Evolutionary conservation across 2,113 vertebrate genomes (phyloP), one percentile per base, ranked within the genome.

Genomic region (Nibea coibor): DNA sequence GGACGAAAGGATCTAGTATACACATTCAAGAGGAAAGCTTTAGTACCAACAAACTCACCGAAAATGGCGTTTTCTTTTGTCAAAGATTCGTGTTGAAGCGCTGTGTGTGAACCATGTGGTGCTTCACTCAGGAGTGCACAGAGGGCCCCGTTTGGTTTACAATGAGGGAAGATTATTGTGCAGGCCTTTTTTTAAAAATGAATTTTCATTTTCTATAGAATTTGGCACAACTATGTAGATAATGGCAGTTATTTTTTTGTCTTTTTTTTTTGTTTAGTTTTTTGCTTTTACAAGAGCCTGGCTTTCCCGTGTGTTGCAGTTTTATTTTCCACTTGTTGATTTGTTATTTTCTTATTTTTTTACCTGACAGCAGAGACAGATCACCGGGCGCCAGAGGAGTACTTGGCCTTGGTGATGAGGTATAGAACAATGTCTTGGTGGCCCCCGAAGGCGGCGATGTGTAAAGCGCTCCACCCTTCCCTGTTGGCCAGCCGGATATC

Each of bases 401-500:
- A 99, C 96, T 98, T 99, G 93, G 97, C 97, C 97, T 97, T 99
- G 93, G 97, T 98, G 96, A 99, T 97, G 95, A 99, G 97, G 96
- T 99, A 99, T 93, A 99, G 95, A 83, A 98, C 98, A 95, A 99
- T 99, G 97, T 99, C 98, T 92, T 99, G 98, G 94, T 98, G 98
- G 91, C 98, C 98, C 72, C 97, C 98, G 91, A 99, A 99, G 70
- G 98, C 98, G 68, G 98, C 98, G 92, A 99, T 99, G 95, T 99
- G 98, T 93, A 99, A 95, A 31, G 98, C 98, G 93, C 97, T 99
- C 98, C 98, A 99, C 80, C 98, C 98, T 90, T 99, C 98, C 81
- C 98, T 94, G 95, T 98, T 99, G 80, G 98, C 98, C 92, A 99
- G 94, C 77, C 98, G 96, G 85, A 98, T 97, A 83, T 99, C 98